phyloP scores from a whole-genome alignment of 2,113 vertebrate genomes.

The Ciconia stormi region DNA sequence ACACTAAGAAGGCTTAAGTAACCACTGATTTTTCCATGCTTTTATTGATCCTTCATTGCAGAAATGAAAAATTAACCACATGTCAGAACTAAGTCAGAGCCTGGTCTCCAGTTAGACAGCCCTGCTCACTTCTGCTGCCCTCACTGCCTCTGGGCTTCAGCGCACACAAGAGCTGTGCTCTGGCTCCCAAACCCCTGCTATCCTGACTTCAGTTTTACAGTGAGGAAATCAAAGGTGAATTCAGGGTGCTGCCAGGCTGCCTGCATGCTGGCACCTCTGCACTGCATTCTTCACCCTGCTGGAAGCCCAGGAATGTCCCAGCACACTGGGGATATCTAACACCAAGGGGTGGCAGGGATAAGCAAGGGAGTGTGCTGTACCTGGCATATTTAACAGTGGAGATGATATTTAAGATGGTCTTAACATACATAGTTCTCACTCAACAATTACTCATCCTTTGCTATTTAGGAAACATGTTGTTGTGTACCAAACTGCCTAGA shows the following conservation, averaged over 20 bases:
- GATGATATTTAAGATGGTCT: neutral
- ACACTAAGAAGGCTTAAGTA: neutral
- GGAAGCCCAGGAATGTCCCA: neutral
- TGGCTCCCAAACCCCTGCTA: neutral
- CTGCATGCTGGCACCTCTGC: rapidly evolving
- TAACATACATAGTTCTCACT: conserved; percentile 10
- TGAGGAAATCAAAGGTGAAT: neutral
- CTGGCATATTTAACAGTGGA: neutral
- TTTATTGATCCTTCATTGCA: neutral
- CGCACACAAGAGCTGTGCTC: neutral
- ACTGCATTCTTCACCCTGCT: rapidly evolving
- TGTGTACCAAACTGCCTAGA: neutral
- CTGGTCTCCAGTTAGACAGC: neutral
- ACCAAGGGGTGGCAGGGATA: neutral
- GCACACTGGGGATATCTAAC: neutral
- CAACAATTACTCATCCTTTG: neutral
- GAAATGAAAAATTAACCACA: neutral
- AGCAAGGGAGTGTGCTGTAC: neutral
- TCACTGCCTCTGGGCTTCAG: neutral
- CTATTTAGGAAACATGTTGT: neutral
- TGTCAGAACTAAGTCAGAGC: neutral
- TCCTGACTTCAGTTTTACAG: neutral
- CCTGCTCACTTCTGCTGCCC: neutral
- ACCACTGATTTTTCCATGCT: neutral
- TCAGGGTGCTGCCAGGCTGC: neutral